Percentiles rank a stretch among this genome's conserved stretches.
These are phyloP conservation scores for Galaxea fascicularis DNA, from an alignment of 92 coral and sea anemone genomes.

Conservation along the genomic window DNA sequence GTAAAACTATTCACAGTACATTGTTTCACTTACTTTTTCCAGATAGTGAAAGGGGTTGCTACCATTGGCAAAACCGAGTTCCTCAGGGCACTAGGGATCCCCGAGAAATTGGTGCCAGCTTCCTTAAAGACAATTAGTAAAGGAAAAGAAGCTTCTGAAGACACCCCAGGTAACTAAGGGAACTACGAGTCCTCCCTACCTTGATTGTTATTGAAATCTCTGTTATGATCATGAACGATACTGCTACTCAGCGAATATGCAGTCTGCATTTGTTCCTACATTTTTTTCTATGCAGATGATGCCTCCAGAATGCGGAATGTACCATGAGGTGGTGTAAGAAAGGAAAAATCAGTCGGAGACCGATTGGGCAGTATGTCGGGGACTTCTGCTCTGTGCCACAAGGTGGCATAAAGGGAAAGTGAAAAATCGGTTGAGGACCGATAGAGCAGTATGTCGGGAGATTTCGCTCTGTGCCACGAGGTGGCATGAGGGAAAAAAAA, in stretches of 20 bases:
- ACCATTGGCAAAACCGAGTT: neutral
- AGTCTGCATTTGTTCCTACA: too few species aligned
- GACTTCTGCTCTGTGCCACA: slow-evolving; percentile 8
- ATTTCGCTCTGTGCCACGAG: neutral
- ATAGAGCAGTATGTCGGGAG: neutral
- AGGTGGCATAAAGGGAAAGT: neutral
- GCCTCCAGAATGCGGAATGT: too few species aligned
- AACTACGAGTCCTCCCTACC: too few species aligned
- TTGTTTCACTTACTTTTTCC: neutral
- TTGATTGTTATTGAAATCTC: too few species aligned
- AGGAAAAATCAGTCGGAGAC: neutral
- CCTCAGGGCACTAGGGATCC: slow-evolving; percentile 3
- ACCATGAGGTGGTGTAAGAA: neutral
- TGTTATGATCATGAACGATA: too few species aligned
- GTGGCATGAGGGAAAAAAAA: neutral
- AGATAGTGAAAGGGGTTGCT: slow-evolving; percentile 8
- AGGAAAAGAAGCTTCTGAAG: neutral
- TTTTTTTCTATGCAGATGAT: too few species aligned
- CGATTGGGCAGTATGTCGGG: neutral
- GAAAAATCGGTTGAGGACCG: slow-evolving; percentile 2
- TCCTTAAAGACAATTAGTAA: neutral
- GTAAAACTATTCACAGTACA: neutral
- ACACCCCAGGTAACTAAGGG: neutral
- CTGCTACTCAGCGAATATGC: too few species aligned
- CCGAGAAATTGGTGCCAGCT: slow-evolving; percentile 4